These are phyloP conservation scores for Tortricodes alternella DNA, from an alignment of 2,888 invertebrate genomes.

Conservation along the genomic window DNA sequence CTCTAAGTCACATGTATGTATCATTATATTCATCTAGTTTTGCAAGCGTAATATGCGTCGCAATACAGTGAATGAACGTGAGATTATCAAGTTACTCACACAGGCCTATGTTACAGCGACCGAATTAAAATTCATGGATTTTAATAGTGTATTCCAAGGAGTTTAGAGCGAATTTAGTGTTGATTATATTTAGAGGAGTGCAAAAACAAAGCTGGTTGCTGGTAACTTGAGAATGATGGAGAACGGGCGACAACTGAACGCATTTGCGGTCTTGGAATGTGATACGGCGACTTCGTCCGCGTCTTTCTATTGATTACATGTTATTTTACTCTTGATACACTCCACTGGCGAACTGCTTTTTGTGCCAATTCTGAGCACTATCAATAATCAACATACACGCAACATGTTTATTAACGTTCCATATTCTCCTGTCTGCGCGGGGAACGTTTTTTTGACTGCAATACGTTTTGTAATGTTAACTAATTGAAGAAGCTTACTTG, in stretches of 20 bases:
- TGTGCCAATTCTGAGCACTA: neutral
- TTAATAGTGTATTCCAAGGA: conserved; percentile 39
- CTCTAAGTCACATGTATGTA: neutral
- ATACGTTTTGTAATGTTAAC: conserved; percentile 42
- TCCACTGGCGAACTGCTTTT: neutral
- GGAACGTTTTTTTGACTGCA: conserved; percentile 48
- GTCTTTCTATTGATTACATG: conserved; percentile 49
- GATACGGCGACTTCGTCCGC: conserved; percentile 43
- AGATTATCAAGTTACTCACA: conserved; percentile 46
- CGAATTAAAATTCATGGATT: conserved; percentile 31
- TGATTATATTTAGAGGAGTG: conserved; percentile 39
- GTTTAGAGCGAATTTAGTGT: conserved; percentile 44
- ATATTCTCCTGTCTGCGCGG: conserved; percentile 25
- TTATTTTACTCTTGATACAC: conserved; percentile 24
- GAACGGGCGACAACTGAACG: conserved; percentile 49
- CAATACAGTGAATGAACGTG: conserved; percentile 40
- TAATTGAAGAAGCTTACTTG: conserved; percentile 38
- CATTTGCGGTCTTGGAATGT: conserved; percentile 57
- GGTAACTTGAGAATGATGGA: conserved; percentile 61
- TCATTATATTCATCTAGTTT: conserved; percentile 4
- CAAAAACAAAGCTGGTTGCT: conserved; percentile 44
- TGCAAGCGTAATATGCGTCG: conserved; percentile 27
- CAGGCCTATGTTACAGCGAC: conserved; percentile 43
- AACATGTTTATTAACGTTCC: conserved; percentile 6
- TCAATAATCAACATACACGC: neutral